Base-by-base conservation (phyloP, 2,888 invertebrate genomes). In the Salpingus planirostris region DNA sequence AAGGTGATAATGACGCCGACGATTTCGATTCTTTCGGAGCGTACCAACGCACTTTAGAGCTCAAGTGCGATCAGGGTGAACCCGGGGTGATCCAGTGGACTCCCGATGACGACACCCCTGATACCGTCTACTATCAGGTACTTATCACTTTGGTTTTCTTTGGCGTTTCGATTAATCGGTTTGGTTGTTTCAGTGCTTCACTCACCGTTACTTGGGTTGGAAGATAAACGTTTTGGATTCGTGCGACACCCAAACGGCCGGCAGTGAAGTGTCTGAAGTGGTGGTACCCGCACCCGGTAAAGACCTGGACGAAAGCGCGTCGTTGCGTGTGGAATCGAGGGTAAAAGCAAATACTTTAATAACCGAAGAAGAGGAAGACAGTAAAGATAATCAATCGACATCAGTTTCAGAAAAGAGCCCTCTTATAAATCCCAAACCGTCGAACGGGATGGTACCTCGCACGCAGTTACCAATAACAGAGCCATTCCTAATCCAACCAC, bases 161-260 rank as follows among this genome's bases (percentile, higher is more conserved):
- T 18, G 18, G 18, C 5, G 8, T 6, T 18, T 18, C 8, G 18
- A 8, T 18, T 6, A 23, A 23, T 18, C n/a, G n/a, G n/a, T 10
- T 34, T 31, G 12, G 40, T 49, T 50, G 46, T 70, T 71, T 35
- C 71, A 95, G 83, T 93, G 93, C 62, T 93, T 81, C 71, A 84
- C 89, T 3, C 91, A 92, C 63, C 84, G 91, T 41, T 80, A 92
- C 60, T 78, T 95, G 54, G 95, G 95, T 27, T 93, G 92, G 90
- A 91, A 89, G 67, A 93, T 96, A 51, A 82, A 88, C 62, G 89
- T 96, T 1, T 70, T 83, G 43, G 91, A 95, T 60, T 71, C 74
- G 25, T 91, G 90, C 55, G 84, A 87, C 44, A 62, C 59, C 11
- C 54, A 59, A 34, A 58, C 63, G 24, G 64, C 64, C 2, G 75